Evolutionary conservation across 2,113 vertebrate species (phyloP), one percentile per base, ranked within the genome.

Genomic region (Catharus fuscescens): DNA sequence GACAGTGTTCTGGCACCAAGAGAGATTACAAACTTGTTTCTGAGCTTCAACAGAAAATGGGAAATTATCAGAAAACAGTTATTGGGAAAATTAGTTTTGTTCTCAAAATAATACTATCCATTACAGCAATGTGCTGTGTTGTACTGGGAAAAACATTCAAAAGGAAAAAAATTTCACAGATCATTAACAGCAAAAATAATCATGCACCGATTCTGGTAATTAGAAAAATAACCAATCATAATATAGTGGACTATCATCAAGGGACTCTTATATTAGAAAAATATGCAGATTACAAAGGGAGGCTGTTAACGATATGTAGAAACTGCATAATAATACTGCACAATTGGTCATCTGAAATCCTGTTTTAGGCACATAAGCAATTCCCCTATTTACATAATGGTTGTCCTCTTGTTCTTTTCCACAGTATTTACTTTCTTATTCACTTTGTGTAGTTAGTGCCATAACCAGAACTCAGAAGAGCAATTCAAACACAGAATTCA

Each of bases 241-340:
- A 86, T 83, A 78, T 64, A 86, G 86, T 71, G 61, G 61, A 87
- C 36, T 15, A 9, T 29, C 47, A 87, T 79, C 81, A 90, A 76
- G 94, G 34, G 29, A 87, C 32, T 61, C 31, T 26, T 72, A 3
- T 36, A 80, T 69, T 47, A 50, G 25, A 80, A 91, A 89, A 95
- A 52, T 31, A 76, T 15, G 34, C 32, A 66, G 45, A 91, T 95
- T 85, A 70, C 74, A 87, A 88, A 92, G 40, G 31, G 12, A 89
- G 4, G 32, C 69, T 60, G 11, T 56, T 74, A 85, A 65, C 47
- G 42, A 36, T 47, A 61, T 12, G 38, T 17, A 73, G 59, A 54
- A 92, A 88, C 72, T 81, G 42, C 40, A 69, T 61, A 91, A 73
- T 61, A 59, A 89, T 59, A 50, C 59, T 91, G 83, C 92, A 85